Evolutionary conservation across 2,888 invertebrate genomes (phyloP).

Genomic region (Chironomus tentans): DNA sequence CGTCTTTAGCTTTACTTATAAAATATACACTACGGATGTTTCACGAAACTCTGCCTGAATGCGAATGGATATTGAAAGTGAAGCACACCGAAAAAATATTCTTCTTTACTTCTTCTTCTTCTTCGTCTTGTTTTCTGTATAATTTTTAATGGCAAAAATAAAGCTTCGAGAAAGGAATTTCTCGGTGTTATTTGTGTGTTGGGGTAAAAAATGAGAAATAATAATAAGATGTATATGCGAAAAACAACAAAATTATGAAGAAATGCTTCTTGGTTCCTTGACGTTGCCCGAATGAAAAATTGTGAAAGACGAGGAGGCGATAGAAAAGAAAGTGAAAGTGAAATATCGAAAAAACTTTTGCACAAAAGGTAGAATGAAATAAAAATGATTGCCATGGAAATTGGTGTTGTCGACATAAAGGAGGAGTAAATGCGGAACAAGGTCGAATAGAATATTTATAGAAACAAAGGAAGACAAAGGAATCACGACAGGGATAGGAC

Average conservation of each 20-base stretch:
- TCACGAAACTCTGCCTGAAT: constrained; percentile 8
- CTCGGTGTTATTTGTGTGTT: too few relatives aligned
- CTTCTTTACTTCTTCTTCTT: neutral
- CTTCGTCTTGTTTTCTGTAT: neutral
- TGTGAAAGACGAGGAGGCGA: neutral
- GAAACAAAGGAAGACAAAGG: neutral
- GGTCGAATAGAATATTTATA: constrained; percentile 1
- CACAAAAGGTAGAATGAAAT: neutral
- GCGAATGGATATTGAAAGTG: constrained; percentile 18
- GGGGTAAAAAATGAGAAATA: neutral
- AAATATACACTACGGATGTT: constrained; percentile 2
- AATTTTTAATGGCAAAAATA: too few relatives aligned
- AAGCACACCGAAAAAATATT: neutral
- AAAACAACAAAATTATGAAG: constrained; percentile 5
- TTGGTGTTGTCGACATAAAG: neutral
- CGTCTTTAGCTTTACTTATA: neutral
- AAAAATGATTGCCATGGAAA: constrained; percentile 11
- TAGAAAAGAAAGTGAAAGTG: constrained; percentile 19
- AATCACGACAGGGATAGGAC: neutral
- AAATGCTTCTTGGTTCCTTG: neutral
- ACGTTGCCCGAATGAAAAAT: neutral
- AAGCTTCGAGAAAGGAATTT: too few relatives aligned
- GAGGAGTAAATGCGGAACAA: constrained; percentile 2
- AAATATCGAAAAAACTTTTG: constrained; percentile 24
- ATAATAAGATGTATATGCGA: neutral